A percentile compares a stretch with the other conserved stretches of the same genome.
Evolutionary conservation across 2,888 invertebrate species (phyloP).

Genomic region (Pedicia rivosa): DNA sequence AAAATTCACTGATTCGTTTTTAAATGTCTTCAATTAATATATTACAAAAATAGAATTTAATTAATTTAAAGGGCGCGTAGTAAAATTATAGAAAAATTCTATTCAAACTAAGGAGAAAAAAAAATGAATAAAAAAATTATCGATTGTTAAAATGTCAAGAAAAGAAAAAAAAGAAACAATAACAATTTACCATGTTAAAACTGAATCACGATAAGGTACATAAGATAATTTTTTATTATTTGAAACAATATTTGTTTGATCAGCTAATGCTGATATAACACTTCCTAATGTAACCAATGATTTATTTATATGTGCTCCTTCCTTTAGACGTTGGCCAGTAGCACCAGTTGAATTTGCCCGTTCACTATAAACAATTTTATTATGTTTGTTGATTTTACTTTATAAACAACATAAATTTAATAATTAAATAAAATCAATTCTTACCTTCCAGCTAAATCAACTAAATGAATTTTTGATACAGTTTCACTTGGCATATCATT

Average conservation of each 20-base stretch:
- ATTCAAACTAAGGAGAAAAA: no score
- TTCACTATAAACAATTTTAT: constrained; percentile 38
- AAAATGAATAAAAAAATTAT: no score
- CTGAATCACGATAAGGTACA: constrained; percentile 79
- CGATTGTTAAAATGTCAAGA: neutral
- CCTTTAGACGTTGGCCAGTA: constrained; percentile 76
- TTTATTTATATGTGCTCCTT: constrained; percentile 83
- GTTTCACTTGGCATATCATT: constrained; percentile 81
- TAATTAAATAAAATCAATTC: constrained; percentile 9
- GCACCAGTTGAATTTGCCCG: constrained; percentile 80
- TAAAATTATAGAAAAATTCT: no score
- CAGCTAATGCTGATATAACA: constrained; percentile 74
- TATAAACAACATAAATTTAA: neutral
- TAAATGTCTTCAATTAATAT: no score
- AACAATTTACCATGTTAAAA: constrained; percentile 53
- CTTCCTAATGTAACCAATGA: constrained; percentile 76
- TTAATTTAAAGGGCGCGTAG: no score
- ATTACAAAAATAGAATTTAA: no score
- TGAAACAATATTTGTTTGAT: constrained; percentile 38
- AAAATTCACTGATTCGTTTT: no score
- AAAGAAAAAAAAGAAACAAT: neutral
- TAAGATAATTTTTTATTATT: constrained; percentile 41
- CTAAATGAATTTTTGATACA: constrained; percentile 76
- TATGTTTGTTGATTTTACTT: no score
- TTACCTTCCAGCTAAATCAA: constrained; percentile 77